A percentile compares a stretch with the other conserved stretches of the same genome.
phyloP scores from a whole-genome alignment of 2,797 vertebrate genomes.

The Muscicapa comitata region DNA sequence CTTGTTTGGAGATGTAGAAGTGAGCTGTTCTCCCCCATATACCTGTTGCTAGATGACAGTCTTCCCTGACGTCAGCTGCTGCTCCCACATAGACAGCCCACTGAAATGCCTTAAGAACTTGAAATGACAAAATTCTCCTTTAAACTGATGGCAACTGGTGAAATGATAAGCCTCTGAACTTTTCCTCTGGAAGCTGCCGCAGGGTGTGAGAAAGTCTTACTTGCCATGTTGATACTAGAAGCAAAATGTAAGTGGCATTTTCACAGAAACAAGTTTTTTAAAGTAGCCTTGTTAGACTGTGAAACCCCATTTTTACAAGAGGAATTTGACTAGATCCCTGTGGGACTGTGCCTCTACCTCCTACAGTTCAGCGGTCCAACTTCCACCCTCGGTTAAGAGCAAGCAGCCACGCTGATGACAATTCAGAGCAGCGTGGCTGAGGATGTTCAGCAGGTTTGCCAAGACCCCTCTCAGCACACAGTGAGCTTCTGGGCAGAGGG shows the following conservation, averaged over 20 bases:
- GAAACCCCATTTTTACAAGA: not conserved
- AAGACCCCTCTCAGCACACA: not conserved
- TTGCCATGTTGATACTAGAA: slow-evolving; percentile 15
- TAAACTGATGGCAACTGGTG: not conserved
- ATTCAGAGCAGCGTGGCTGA: not conserved
- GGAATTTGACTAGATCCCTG: not conserved
- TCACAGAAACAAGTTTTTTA: not conserved
- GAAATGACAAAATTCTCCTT: slow-evolving; percentile 17
- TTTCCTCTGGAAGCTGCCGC: slow-evolving; percentile 22
- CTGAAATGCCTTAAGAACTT: slow-evolving; percentile 25
- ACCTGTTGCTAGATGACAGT: slow-evolving; percentile 2
- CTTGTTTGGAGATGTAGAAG: not conserved
- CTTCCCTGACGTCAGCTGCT: not conserved
- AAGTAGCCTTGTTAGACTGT: slow-evolving; percentile 15
- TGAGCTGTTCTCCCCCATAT: not conserved
- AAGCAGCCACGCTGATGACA: not conserved
- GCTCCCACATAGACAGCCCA: not conserved
- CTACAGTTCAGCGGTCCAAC: not conserved
- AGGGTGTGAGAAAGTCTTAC: slow-evolving; percentile 28
- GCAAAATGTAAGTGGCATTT: slow-evolving; percentile 42
- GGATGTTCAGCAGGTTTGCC: not conserved
- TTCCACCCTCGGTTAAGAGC: not conserved
- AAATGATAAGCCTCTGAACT: slow-evolving; percentile 25
- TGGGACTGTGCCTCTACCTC: not conserved
- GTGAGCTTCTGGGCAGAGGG: not conserved